Evolutionary conservation across 2,113 vertebrate species (phyloP).

Genomic region (Oncorhynchus kisutch): DNA sequence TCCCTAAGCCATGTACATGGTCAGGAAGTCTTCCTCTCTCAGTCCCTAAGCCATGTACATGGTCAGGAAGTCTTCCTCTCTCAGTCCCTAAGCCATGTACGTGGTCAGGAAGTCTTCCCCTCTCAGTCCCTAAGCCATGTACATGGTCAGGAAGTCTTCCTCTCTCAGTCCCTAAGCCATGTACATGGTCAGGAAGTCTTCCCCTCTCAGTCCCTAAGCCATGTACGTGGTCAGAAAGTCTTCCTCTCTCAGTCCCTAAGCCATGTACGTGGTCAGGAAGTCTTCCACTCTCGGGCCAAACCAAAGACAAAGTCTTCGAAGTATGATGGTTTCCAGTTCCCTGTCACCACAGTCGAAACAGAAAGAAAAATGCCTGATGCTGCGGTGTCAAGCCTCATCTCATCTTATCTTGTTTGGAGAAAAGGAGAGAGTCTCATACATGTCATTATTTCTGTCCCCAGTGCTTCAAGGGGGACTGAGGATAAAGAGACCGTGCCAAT

Average conservation of each 20-base stretch:
- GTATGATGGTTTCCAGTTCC: background rate
- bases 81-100: background rate
- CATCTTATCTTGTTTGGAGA: background rate
- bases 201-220: background rate
- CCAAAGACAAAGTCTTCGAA: background rate
- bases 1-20: background rate
- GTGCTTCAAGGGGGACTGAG: background rate
- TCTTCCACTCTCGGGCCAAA: background rate
- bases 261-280: background rate
- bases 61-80: background rate
- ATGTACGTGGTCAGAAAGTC: background rate
- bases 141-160: background rate
- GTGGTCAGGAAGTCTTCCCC: background rate
- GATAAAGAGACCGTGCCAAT: constrained; percentile 56
- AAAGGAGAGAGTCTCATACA: background rate
- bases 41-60: background rate
- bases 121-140: background rate
- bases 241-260: background rate
- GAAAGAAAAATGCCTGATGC: background rate
- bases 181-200: background rate
- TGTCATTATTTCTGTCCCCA: background rate
- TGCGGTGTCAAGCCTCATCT: too few species aligned
- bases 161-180: background rate
- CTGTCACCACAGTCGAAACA: background rate
- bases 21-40: background rate